Base-by-base conservation (phyloP, 2,888 invertebrate species). In the Tachystola acroxantha region DNA sequence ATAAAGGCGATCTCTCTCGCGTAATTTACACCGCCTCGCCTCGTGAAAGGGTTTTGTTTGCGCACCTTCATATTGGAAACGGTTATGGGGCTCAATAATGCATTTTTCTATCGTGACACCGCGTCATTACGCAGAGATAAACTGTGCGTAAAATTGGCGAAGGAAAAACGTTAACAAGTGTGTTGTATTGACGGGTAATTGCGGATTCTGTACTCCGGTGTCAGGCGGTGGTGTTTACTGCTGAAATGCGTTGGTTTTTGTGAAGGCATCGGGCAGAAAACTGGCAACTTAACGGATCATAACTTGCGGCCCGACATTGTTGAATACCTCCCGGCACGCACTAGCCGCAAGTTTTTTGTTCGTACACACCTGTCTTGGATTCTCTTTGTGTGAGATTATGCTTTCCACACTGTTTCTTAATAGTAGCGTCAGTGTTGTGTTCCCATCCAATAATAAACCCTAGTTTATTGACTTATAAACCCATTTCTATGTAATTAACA, bases 31-130 rank as follows among this genome's bases (percentile, higher is more conserved):
- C 79, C 71, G 56, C 39, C 48, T 44, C 52, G 60, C 63, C 54
- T 60, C 52, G 47, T 37, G 41, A 71, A 67, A 69, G 73, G 74
- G 70, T 69, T 62, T 57, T 73, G 68, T 70, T 72, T 66, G 64
- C 53, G 60, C 57, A 56, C 57, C 55, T 56, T 55, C 48, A 45
- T 73, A 73, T 70, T 66, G 70, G 66, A 22, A 68, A 62, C 66
- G 58, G 75, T 75, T 77, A 77, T 74, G 68, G 67, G 61, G 62
- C 67, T 78, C 72, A 79, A 79, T 78, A 82, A 75, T 80, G 72
- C 73, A 79, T 73, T 81, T 75, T 70, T 75, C 67, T 72, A 72
- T 63, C 67, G 64, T 69, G 67, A 69, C 68, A 65, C 60, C 53
- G 49, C 43, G 48, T 57, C 62, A 69, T 71, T 76, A 72, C 60